Evolutionary conservation across 2,888 invertebrate species (phyloP), one percentile per base, ranked within the genome.

Genomic region (Andrena minutula): DNA sequence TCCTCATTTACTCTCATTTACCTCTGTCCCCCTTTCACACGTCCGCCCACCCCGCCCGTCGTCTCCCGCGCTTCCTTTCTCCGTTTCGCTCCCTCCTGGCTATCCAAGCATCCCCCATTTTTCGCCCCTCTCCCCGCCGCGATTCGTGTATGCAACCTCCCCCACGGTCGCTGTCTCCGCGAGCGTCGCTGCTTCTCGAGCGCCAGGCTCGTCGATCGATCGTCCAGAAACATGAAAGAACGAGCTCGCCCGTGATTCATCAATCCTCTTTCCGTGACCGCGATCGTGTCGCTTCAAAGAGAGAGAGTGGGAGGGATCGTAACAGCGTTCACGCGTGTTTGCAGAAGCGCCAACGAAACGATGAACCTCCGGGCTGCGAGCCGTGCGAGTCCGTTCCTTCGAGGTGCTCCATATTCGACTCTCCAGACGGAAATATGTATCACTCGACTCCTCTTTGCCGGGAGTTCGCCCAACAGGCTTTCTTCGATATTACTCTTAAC

Each of bases 181-280:
- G 63, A 74, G 68, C 73, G 75, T 75, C 75, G 60, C 28, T 66
- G 70, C 47, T 51, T 26, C 63, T 58, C 72, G 47, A 68, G 78
- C 81, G 71, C 58, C 63, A 60, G 63, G 58, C 65, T 78, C 60
- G 71, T 61, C 86, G 86, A 86, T 87, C 87, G 87, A 81, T 82
- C 82, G 81, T 49, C 61, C 78, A 75, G 83, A 80, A 83, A 71
- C 79, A 80, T 71, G 86, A 83, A 85, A 77, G 83, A 83, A 88
- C 72, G 75, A 82, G 74, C 80, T 77, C 60, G 58, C 76, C 83
- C 60, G 79, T 88, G 83, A 88, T 88, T 88, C 88, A 88, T 88
- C 85, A 73, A 77, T 86, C 82, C 79, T 49, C 51, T 71, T 72
- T 63, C 75, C 74, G 74, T 66, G 73, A 70, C 66, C 75, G 35